Evolutionary conservation across 2,113 vertebrate species (phyloP).

Genomic region (Pelecanoides urinatrix): DNA sequence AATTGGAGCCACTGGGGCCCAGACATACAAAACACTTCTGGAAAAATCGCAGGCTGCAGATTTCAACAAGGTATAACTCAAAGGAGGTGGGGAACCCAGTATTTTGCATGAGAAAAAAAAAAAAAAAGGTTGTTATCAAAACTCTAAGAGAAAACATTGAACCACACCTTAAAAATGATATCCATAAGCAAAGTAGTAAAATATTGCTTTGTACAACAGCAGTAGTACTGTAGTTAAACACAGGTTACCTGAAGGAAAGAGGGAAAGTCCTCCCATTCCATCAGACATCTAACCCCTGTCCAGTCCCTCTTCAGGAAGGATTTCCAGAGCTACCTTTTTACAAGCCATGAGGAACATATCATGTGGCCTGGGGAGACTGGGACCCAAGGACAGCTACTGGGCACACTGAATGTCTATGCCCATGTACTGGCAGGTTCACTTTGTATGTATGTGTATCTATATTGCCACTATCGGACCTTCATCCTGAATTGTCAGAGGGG

Average conservation of each 20-base stretch:
- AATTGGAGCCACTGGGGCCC: neutral
- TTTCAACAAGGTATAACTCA: neutral
- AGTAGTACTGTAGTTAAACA: neutral
- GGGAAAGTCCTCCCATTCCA: neutral
- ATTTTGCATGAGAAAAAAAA: neutral
- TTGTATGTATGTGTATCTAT: fast-evolving
- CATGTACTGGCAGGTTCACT: neutral
- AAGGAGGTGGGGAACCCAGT: neutral
- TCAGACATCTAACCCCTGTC: neutral
- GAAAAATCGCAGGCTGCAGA: neutral
- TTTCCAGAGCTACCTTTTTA: neutral
- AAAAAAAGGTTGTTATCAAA: neutral
- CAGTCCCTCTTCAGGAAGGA: neutral
- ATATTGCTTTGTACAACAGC: neutral
- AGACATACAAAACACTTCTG: neutral
- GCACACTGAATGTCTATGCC: fast-evolving
- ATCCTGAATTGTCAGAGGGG: neutral
- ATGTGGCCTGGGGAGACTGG: neutral
- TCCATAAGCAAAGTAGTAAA: neutral
- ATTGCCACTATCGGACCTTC: neutral
- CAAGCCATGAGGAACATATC: neutral
- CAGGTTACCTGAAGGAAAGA: neutral
- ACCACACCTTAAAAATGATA: neutral
- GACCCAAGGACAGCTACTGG: neutral
- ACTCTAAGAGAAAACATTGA: neutral